Conservation (phyloP, 2,113 vertebrate genomes). For the Rhombomys opimus region DNA sequence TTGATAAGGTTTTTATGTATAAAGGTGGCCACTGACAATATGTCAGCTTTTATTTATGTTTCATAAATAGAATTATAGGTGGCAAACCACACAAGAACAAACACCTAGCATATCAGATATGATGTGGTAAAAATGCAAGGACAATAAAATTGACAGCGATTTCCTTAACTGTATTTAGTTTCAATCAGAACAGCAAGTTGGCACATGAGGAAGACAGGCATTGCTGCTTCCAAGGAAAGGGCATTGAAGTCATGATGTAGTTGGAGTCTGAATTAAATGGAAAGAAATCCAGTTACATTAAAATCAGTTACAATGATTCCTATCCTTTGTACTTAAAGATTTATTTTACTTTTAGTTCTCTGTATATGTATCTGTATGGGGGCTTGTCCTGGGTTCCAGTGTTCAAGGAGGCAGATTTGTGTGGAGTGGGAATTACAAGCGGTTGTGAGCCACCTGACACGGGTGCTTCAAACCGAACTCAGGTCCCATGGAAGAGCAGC, state of each 20-base stretch:
- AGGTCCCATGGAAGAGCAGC: neutral
- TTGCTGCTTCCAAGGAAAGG: neutral
- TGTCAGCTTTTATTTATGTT: neutral
- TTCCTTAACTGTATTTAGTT: neutral
- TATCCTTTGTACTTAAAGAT: neutral
- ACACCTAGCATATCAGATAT: neutral
- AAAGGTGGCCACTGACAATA: neutral
- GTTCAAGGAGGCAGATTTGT: neutral
- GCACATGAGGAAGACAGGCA: neutral
- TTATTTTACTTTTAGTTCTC: neutral
- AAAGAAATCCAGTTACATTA: neutral
- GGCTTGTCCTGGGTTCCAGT: neutral
- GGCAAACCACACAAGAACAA: neutral
- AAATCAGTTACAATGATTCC: conserved; percentile 24
- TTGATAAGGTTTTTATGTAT: conserved; percentile 5
- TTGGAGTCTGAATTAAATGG: neutral
- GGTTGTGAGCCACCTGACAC: neutral
- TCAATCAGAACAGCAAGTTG: neutral
- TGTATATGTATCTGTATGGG: too few relatives aligned
- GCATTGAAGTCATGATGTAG: neutral
- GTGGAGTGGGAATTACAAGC: neutral
- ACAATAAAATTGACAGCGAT: neutral
- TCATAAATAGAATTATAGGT: neutral
- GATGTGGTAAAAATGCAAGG: neutral
- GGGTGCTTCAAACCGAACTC: too few relatives aligned